phyloP scores from a whole-genome alignment of 2,797 vertebrate species.

The Kryptopterus vitreolus region DNA sequence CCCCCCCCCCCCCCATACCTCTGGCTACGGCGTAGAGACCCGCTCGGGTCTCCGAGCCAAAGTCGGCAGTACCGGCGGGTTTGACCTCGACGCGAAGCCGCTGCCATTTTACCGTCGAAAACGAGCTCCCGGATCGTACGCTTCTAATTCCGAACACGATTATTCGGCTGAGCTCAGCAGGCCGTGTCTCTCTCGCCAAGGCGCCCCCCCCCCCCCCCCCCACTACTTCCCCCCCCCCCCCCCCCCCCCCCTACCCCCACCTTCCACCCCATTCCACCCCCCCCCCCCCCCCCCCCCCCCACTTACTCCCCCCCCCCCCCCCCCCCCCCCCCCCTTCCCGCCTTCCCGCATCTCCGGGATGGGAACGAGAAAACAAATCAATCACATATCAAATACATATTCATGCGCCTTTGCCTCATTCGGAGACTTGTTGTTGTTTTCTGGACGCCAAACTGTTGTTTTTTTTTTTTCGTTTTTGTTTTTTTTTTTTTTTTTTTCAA shows the following conservation, averaged over 20 bases:
- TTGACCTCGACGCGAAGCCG: slow-evolving; percentile 33
- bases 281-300: too few relatives aligned
- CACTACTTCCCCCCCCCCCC: too few relatives aligned
- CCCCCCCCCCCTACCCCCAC: slow-evolving; percentile 18
- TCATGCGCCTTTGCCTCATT: slow-evolving; percentile 22
- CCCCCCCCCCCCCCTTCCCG: slow-evolving; percentile 8
- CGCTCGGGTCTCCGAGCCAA: background rate
- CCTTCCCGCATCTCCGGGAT: slow-evolving; percentile 18
- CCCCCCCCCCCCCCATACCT: too few relatives aligned
- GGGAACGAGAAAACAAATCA: slow-evolving; percentile 41
- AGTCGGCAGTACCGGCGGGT: background rate
- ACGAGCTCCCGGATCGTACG: slow-evolving; percentile 39
- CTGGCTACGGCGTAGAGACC: slow-evolving; percentile 2
- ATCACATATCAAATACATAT: slow-evolving; percentile 51
- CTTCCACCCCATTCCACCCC: too few relatives aligned
- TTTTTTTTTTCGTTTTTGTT: too few relatives aligned
- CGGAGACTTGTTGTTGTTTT: slow-evolving; percentile 22
- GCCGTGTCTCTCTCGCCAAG: background rate
- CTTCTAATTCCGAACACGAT: slow-evolving; percentile 48
- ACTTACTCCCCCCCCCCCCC: too few relatives aligned
- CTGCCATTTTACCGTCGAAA: slow-evolving; percentile 35
- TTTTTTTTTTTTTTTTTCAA: too few relatives aligned
- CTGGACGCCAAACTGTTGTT: too few relatives aligned
- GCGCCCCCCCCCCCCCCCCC: slow-evolving; percentile 15
- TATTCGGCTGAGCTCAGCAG: slow-evolving; percentile 44